Conservation (phyloP, 1,140 invertebrate species). For the Drosophila sulfurigaster region DNA sequence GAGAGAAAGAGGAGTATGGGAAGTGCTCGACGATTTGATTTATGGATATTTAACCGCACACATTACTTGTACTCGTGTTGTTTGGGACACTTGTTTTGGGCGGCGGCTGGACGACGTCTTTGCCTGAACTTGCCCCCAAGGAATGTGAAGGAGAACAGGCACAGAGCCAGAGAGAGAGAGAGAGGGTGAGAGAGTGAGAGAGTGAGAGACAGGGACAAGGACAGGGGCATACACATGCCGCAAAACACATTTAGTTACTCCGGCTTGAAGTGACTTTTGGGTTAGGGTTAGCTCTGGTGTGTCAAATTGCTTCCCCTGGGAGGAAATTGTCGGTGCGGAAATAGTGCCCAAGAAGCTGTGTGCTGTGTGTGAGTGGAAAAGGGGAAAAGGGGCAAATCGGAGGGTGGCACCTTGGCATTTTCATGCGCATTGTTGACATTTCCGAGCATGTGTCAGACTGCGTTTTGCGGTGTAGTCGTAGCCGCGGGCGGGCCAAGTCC, state of each 20-base stretch:
- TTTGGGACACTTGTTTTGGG: conserved; percentile 54
- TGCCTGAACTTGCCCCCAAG: conserved; percentile 37
- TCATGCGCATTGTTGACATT: conserved; percentile 84
- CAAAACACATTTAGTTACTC: conserved; percentile 55
- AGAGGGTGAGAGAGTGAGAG: too few relatives aligned
- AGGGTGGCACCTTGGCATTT: conserved; percentile 72
- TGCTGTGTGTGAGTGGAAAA: not conserved
- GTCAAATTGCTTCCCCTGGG: conserved; percentile 84
- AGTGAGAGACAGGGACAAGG: too few relatives aligned
- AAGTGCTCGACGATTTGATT: conserved; percentile 71
- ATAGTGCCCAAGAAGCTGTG: conserved; percentile 45
- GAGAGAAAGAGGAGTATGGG: conserved; percentile 3
- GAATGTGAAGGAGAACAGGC: conserved; percentile 44
- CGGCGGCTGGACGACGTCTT: conserved; percentile 59
- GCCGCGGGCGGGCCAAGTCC: conserved; percentile 31
- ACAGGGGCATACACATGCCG: conserved; percentile 33
- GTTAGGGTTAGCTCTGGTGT: conserved; percentile 54
- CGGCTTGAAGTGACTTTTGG: conserved; percentile 57
- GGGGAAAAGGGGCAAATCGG: conserved; percentile 27
- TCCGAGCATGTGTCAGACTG: conserved; percentile 72
- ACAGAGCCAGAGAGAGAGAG: too few relatives aligned
- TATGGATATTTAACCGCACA: conserved; percentile 83
- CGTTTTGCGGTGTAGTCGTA: conserved; percentile 23
- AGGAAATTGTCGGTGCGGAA: conserved; percentile 70
- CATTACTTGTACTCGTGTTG: conserved; percentile 69